phyloP scores from a whole-genome alignment of 2,113 vertebrate species.

The Pelecanus crispus region DNA sequence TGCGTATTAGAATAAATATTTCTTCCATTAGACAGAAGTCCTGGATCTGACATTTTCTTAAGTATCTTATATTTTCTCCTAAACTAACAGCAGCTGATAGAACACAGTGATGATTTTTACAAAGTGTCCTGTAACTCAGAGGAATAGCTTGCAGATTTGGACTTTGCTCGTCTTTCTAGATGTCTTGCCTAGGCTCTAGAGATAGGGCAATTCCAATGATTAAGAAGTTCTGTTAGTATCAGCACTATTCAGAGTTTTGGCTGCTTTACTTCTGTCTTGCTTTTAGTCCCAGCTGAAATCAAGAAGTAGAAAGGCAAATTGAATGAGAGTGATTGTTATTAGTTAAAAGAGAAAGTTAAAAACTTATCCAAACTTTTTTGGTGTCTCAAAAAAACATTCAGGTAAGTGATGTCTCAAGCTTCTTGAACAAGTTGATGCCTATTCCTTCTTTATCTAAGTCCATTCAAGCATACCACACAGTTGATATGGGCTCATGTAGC shows the following conservation, averaged over 20 bases:
- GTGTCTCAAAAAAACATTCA: not conserved
- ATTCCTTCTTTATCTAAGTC: not conserved
- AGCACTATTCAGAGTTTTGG: constrained; percentile 14
- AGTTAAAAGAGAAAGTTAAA: constrained; percentile 12
- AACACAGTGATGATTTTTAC: not conserved
- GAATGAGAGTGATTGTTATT: not conserved
- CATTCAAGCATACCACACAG: not conserved
- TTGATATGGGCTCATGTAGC: not conserved
- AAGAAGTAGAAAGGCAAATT: constrained; percentile 20
- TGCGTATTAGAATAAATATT: not conserved
- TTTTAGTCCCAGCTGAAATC: constrained; percentile 44
- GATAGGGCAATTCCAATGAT: not conserved
- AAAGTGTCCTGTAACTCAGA: not conserved
- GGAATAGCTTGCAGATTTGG: not conserved
- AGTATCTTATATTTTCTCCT: not conserved
- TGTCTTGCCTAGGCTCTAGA: constrained; percentile 4
- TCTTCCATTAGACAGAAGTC: not conserved
- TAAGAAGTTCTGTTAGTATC: constrained; percentile 27
- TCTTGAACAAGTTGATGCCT: not conserved
- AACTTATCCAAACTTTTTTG: not conserved
- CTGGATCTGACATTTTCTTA: not conserved
- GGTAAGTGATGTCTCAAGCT: not conserved
- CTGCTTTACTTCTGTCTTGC: constrained; percentile 31
- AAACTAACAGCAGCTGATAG: constrained; percentile 20
- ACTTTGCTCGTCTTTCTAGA: not conserved